These are phyloP conservation scores for Dynastes hyllus DNA, from an alignment of 2,888 invertebrate species.

Conservation along the genomic window DNA sequence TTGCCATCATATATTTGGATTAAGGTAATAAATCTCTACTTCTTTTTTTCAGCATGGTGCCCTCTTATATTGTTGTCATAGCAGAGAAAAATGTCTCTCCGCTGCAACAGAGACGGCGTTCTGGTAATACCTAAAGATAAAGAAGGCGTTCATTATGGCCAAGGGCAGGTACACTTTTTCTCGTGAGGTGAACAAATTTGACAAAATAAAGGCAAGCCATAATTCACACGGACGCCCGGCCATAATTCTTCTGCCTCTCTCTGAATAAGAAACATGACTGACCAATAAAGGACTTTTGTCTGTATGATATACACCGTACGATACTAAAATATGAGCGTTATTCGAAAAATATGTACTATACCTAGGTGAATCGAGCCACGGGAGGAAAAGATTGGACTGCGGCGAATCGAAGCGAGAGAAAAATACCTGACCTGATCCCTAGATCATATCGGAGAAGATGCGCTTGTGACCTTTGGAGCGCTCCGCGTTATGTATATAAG, in stretches of 20 bases:
- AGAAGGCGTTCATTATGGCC: slow-evolving; percentile 47
- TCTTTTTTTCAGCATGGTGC: slow-evolving; percentile 16
- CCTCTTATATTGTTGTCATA: slow-evolving; percentile 17
- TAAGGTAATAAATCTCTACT: slow-evolving; percentile 4
- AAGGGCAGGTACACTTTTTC: slow-evolving; percentile 51
- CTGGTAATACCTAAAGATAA: slow-evolving; percentile 45
- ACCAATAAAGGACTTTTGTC: slow-evolving; percentile 58
- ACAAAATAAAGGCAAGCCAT: slow-evolving; percentile 57
- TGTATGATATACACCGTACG: slow-evolving; percentile 53
- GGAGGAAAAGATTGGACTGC: slow-evolving; percentile 29
- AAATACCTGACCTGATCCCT: slow-evolving; percentile 51
- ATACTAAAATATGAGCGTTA: slow-evolving; percentile 53
- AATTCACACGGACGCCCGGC: slow-evolving; percentile 54
- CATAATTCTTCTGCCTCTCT: slow-evolving; percentile 51
- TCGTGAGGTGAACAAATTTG: slow-evolving; percentile 53
- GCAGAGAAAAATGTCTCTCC: slow-evolving; percentile 23
- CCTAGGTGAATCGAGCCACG: slow-evolving; percentile 47
- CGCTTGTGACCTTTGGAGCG: slow-evolving; percentile 47
- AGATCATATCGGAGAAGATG: slow-evolving; percentile 56
- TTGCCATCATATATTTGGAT: slow-evolving; percentile 15
- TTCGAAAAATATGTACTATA: slow-evolving; percentile 49
- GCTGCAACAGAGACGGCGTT: slow-evolving; percentile 2
- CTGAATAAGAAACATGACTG: slow-evolving; percentile 58
- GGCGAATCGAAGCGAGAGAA: slow-evolving; percentile 39
- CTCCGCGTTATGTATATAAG: slow-evolving; percentile 52